These are phyloP conservation scores for Dermatemys mawii DNA, from an alignment of 2,113 vertebrate genomes.

Conservation along the genomic window DNA sequence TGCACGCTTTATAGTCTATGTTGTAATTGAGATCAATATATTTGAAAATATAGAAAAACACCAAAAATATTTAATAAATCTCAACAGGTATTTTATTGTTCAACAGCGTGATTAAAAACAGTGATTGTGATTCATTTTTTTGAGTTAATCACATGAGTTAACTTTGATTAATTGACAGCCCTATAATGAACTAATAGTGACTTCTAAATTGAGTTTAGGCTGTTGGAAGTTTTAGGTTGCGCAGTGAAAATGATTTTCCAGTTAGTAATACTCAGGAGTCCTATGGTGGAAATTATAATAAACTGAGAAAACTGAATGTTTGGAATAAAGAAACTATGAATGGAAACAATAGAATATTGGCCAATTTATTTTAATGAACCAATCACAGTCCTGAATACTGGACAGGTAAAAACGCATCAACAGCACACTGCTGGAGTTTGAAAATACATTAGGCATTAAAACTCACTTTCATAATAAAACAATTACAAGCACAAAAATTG, in stretches of 20 bases:
- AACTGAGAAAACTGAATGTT: not conserved
- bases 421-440: not conserved
- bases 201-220: not conserved
- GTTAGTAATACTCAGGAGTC: not conserved
- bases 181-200: not conserved
- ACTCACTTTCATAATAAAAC: not conserved
- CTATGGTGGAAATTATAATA: not conserved
- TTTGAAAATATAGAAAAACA: no score
- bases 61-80: no score
- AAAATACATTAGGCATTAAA: slow-evolving; percentile 4
- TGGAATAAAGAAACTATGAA: not conserved
- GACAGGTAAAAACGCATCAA: not conserved
- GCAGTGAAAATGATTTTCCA: not conserved
- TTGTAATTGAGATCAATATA: no score
- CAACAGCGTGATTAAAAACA: no score
- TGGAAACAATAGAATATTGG: not conserved
- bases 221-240: not conserved
- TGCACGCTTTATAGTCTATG: no score
- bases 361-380: not conserved
- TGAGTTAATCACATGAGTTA: no score
- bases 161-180: not conserved
- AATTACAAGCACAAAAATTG: slow-evolving; percentile 8
- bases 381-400: not conserved
- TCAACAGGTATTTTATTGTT: no score
- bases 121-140: no score